These are phyloP conservation scores for Dipus sagitta DNA, from an alignment of 2,797 vertebrate genomes.

Conservation along the genomic window DNA sequence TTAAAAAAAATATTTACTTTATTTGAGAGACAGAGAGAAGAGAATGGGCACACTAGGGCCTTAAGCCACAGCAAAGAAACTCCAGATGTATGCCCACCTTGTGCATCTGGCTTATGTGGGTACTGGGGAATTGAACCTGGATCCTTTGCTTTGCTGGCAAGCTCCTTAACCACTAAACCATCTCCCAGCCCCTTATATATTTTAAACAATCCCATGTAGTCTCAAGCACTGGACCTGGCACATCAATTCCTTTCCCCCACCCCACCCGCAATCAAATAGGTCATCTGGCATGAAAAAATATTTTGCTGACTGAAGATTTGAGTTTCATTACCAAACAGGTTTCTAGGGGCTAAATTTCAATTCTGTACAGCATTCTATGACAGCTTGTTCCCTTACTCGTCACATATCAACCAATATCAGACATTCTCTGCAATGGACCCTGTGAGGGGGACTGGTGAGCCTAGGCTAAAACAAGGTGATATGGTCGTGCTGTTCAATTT, in stretches of 20 bases:
- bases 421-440: background rate
- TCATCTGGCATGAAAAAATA: constrained; percentile 29
- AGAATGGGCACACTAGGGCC: no score
- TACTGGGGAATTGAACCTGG: no score
- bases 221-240: constrained; percentile 31
- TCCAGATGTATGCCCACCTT: no score
- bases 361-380: background rate
- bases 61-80: no score
- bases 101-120: no score
- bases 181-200: no score
- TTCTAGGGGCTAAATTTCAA: constrained; percentile 1
- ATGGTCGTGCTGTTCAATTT: fast-evolving
- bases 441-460: background rate
- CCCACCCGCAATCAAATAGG: background rate
- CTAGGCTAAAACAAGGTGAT: background rate
- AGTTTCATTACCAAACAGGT: background rate
- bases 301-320: constrained; percentile 21
- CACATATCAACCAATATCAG: background rate
- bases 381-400: background rate
- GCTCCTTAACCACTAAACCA: no score
- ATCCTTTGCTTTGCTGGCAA: no score
- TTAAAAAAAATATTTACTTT: no score
- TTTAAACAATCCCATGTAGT: background rate
- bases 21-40: no score
- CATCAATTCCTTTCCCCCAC: background rate